phyloP scores from a whole-genome alignment of 2,888 invertebrate genomes.

The Eumacrocentrus americanus region DNA sequence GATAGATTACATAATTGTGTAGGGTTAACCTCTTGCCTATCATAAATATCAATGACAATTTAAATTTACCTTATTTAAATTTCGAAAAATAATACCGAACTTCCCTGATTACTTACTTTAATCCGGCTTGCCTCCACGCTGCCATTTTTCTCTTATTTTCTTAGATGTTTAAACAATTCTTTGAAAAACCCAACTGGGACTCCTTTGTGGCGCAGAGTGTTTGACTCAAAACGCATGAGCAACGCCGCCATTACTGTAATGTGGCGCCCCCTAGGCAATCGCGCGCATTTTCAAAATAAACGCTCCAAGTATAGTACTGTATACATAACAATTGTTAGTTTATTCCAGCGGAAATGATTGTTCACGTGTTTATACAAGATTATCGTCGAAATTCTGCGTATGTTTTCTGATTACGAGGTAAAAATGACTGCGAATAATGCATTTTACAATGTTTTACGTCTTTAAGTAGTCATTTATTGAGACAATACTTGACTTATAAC shows the following conservation, averaged over 20 bases:
- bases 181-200: neutral
- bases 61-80: neutral
- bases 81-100: neutral
- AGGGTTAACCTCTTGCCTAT: neutral
- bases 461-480: no score
- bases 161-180: slow-evolving; percentile 25
- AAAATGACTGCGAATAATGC: no score
- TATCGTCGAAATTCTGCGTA: no score
- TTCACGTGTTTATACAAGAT: neutral
- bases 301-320: neutral
- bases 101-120: slow-evolving; percentile 71
- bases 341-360: slow-evolving; percentile 17
- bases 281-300: neutral
- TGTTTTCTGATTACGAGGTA: no score
- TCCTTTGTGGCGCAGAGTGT: no score
- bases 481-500: no score
- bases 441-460: no score
- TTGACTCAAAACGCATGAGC: slow-evolving; percentile 8
- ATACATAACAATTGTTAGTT: no score
- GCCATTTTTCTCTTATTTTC: slow-evolving; percentile 67
- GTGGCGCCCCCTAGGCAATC: neutral
- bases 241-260: neutral
- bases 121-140: slow-evolving; percentile 83
- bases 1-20: slow-evolving; percentile 37
- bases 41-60: neutral